A percentile compares a stretch with the other conserved stretches of the same genome.
These are phyloP conservation scores for Drosophila kurseongensis DNA, from an alignment of 1,140 invertebrate genomes.

Conservation along the genomic window DNA sequence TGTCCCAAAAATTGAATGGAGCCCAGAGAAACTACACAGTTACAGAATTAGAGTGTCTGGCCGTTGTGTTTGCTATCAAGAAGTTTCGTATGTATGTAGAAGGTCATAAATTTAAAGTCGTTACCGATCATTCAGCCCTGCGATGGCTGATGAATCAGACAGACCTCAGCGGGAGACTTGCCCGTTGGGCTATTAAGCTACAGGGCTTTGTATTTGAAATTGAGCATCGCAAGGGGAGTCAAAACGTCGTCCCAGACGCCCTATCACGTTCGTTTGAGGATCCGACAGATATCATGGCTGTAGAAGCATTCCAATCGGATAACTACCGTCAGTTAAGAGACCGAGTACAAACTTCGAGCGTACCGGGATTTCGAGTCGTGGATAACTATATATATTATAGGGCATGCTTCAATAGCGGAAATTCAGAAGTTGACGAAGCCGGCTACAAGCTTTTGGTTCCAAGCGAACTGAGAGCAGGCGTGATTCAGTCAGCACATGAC, in stretches of 20 bases:
- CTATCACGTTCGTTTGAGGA: no score
- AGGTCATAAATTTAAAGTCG: constrained; percentile 12
- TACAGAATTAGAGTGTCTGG: constrained; percentile 17
- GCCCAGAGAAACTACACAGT: constrained; percentile 17
- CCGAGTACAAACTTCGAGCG: no score
- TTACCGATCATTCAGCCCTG: background rate
- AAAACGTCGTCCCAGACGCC: no score
- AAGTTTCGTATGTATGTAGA: constrained; percentile 29
- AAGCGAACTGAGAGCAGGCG: background rate
- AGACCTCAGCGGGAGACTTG: background rate
- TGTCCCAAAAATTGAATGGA: constrained; percentile 14
- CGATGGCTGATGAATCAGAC: no score
- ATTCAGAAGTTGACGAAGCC: no score
- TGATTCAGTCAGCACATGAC: constrained; percentile 2
- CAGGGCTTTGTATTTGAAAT: background rate
- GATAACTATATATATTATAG: no score
- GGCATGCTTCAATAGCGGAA: no score
- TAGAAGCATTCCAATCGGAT: no score
- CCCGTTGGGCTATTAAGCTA: background rate
- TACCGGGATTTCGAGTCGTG: no score
- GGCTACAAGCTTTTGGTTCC: background rate
- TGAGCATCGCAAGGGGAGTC: no score
- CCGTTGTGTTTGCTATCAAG: constrained; percentile 1
- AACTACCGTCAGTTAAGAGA: no score
- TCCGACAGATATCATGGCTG: no score